These are phyloP conservation scores for Neodiprion fabricii DNA, from an alignment of 1,140 invertebrate species.

Conservation along the genomic window DNA sequence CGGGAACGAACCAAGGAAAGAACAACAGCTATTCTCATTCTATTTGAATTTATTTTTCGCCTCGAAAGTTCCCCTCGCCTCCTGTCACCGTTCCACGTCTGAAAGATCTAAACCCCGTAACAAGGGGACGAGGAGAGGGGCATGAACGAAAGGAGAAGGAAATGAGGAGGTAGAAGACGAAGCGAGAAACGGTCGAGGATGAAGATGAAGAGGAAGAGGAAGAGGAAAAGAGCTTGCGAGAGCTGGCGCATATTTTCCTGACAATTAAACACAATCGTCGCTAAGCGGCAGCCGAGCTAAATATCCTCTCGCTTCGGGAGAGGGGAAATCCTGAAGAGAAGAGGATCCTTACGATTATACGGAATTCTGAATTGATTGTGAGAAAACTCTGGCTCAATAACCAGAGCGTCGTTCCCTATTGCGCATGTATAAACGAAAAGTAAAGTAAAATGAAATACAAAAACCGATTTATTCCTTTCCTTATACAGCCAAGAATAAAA, in stretches of 20 bases:
- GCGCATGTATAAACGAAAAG: neutral
- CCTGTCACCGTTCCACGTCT: no score
- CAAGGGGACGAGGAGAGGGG: no score
- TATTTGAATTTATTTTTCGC: neutral
- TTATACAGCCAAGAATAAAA: neutral
- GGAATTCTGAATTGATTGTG: neutral
- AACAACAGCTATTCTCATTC: neutral
- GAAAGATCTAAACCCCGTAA: neutral
- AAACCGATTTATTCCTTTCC: neutral
- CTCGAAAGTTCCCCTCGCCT: neutral
- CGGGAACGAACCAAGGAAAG: no score
- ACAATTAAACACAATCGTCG: slow-evolving; percentile 17
- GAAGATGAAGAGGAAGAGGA: neutral
- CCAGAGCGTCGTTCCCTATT: no score
- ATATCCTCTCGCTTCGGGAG: neutral
- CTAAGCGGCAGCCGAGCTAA: slow-evolving; percentile 1
- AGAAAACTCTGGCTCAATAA: neutral
- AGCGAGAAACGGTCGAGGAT: neutral
- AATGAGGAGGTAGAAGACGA: neutral
- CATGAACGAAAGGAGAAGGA: no score
- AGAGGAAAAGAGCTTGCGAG: neutral
- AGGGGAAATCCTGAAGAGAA: neutral
- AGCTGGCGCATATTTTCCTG: slow-evolving; percentile 8
- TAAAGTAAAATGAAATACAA: neutral
- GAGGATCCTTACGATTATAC: neutral